Conservation (phyloP, 2,888 invertebrate genomes). For the Xanthorhoe designata region DNA sequence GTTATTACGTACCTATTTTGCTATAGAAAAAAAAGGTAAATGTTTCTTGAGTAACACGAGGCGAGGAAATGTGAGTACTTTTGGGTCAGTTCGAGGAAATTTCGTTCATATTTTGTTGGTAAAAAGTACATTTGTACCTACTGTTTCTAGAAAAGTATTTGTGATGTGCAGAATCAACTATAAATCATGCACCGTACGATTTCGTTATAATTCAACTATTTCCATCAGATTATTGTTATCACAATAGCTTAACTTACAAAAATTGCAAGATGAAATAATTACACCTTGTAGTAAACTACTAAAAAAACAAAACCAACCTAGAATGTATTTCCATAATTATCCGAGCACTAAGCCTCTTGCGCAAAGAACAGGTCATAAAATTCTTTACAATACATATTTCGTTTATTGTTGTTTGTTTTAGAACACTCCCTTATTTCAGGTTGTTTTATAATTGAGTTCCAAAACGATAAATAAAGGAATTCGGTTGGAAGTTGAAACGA, state of each 20-base stretch:
- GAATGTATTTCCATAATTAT: conserved; percentile 1
- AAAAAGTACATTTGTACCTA: not conserved
- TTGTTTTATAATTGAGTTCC: conserved; percentile 44
- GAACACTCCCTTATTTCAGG: conserved; percentile 33
- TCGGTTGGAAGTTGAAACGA: conserved; percentile 45
- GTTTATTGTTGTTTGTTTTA: conserved; percentile 32
- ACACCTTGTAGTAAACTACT: not conserved
- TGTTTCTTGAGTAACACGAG: conserved; percentile 8
- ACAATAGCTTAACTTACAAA: not conserved
- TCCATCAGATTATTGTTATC: not conserved
- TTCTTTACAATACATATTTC: conserved; percentile 29
- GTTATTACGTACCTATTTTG: conserved; percentile 17
- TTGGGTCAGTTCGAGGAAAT: conserved; percentile 7
- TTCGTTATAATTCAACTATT: not conserved
- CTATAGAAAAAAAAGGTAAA: conserved; percentile 6
- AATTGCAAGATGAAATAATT: not conserved
- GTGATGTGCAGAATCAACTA: not conserved
- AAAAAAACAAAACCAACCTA: not conserved
- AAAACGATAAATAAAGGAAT: conserved; percentile 45
- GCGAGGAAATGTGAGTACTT: conserved; percentile 9
- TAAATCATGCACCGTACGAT: not conserved
- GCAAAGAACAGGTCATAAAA: conserved; percentile 12
- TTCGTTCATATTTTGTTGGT: conserved; percentile 1
- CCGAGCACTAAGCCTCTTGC: not conserved
- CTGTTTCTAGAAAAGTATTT: not conserved